A percentile compares a stretch with the other conserved stretches of the same genome.
phyloP scores from a whole-genome alignment of 1,140 invertebrate species.

The Drosophila pruinosa region DNA sequence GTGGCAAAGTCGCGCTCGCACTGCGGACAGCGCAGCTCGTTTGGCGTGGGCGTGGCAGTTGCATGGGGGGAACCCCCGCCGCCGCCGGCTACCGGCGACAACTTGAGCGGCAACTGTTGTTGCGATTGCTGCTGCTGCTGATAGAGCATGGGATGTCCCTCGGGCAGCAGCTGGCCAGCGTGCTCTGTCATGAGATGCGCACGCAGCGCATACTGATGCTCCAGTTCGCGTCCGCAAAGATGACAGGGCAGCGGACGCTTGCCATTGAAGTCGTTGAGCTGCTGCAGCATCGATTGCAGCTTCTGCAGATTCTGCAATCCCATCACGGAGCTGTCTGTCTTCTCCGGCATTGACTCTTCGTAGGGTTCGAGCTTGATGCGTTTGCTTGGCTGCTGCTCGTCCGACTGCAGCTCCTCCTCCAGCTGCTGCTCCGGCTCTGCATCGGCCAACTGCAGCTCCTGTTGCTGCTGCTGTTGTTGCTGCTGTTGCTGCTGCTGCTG shows the following conservation, averaged over 20 bases:
- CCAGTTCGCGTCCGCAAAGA: constrained; percentile 86
- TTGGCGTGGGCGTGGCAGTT: constrained; percentile 40
- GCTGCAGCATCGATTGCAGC: constrained; percentile 95
- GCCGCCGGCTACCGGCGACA: constrained; percentile 48
- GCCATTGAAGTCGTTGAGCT: constrained; percentile 90
- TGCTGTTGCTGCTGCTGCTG: constrained; percentile 31
- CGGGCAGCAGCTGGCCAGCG: constrained; percentile 57
- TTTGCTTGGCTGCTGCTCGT: constrained; percentile 56
- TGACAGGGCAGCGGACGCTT: constrained; percentile 85
- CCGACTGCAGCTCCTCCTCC: not conserved
- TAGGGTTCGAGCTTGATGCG: constrained; percentile 70
- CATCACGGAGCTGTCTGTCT: constrained; percentile 51
- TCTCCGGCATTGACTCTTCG: constrained; percentile 38
- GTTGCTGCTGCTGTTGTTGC: constrained; percentile 41
- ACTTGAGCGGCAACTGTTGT: constrained; percentile 45
- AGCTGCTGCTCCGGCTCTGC: constrained; percentile 21
- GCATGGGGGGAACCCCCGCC: constrained; percentile 13
- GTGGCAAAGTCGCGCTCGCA: constrained; percentile 85
- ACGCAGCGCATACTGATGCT: constrained; percentile 85
- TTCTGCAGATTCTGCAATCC: constrained; percentile 89
- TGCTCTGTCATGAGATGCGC: constrained; percentile 87
- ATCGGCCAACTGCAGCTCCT: not conserved
- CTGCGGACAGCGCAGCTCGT: constrained; percentile 83
- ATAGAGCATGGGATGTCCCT: constrained; percentile 53
- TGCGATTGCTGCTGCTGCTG: constrained; percentile 49